Evolutionary conservation across 2,113 vertebrate species (phyloP), one percentile per base, ranked within the genome.

Genomic region (Rutilus rutilus): DNA sequence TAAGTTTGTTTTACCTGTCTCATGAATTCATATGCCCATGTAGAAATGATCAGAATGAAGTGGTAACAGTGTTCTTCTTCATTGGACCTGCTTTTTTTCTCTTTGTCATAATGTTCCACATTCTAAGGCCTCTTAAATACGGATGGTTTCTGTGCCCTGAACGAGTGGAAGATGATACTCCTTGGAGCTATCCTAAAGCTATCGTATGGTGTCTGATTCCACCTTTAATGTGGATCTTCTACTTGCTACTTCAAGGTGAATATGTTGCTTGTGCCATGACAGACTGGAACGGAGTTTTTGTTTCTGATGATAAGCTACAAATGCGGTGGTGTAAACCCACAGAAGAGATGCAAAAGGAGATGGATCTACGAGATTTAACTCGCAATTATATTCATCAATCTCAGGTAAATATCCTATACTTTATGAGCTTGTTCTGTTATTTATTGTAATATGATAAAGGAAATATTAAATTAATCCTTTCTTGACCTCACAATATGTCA

Each of bases 1-100:
- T 6, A 57, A 0, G 7, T 7, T 21, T 21, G 17, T 7, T 0
- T 7, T 0, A 2, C 7, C 2, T 57, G 52, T 6, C 0, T 57
- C 0, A 1, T 1, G 0, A 21, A 7, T 57, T 57, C 6, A 2
- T 1, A 57, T 57, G 52, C 52, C 19, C 52, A 4, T 52, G 50
- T 15, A 52, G 50, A 52, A 15, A 15, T 15, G 50, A 52, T 15
- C 50, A 52, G 1, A 52, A 52, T 52, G 0, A 4, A 52, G 50
- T 5, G 50, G 0, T 15, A 52, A 5, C 50, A 52, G 4, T 4
- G 14, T 52, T 15, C 6, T 30, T 50, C 4, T 67, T 50, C 47
- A 15, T 3, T 50, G 47, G 47, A 50, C 47, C 47, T 50, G 1
- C 12, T 50, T 2, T 50, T 62, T 10, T 82, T 27, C 1, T 39